Conservation (phyloP, 1,140 invertebrate species). For the Cydia amplana region DNA sequence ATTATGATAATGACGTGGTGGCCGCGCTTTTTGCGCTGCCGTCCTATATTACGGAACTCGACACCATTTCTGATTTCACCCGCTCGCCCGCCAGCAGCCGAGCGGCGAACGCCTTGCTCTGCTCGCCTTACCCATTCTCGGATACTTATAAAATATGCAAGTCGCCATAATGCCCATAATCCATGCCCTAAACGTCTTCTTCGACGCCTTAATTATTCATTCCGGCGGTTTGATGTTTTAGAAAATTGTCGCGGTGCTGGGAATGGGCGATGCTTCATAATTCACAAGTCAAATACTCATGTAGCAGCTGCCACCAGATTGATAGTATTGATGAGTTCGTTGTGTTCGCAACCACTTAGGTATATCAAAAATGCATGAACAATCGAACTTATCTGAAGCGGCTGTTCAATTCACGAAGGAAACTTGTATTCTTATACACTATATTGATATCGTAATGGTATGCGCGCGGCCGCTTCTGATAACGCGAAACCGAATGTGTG, state of each 20-base stretch:
- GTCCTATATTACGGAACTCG: slow-evolving; percentile 66
- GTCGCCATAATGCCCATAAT: slow-evolving; percentile 77
- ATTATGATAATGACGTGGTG: slow-evolving; percentile 77
- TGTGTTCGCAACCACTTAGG: neutral
- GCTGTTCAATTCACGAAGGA: neutral
- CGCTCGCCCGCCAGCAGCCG: slow-evolving; percentile 45
- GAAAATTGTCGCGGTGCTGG: slow-evolving; percentile 72
- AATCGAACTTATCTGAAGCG: neutral
- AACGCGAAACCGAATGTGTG: too few relatives aligned
- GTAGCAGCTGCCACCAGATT: slow-evolving; percentile 55
- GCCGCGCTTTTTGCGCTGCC: slow-evolving; percentile 73
- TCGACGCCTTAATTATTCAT: slow-evolving; percentile 75
- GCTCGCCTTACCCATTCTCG: slow-evolving; percentile 62
- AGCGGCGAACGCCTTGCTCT: slow-evolving; percentile 48
- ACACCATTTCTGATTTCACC: slow-evolving; percentile 63
- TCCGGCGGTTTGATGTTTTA: slow-evolving; percentile 76
- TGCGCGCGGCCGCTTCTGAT: too few relatives aligned
- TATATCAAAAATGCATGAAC: slow-evolving; percentile 3
- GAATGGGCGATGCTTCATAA: slow-evolving; percentile 66
- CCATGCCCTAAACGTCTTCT: slow-evolving; percentile 75
- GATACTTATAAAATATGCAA: slow-evolving; percentile 76
- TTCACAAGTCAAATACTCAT: slow-evolving; percentile 55
- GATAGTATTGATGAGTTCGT: slow-evolving; percentile 26
- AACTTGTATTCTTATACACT: neutral
- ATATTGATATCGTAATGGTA: neutral